phyloP scores from a whole-genome alignment of 2,888 invertebrate genomes.

The Nomada hirtipes region DNA sequence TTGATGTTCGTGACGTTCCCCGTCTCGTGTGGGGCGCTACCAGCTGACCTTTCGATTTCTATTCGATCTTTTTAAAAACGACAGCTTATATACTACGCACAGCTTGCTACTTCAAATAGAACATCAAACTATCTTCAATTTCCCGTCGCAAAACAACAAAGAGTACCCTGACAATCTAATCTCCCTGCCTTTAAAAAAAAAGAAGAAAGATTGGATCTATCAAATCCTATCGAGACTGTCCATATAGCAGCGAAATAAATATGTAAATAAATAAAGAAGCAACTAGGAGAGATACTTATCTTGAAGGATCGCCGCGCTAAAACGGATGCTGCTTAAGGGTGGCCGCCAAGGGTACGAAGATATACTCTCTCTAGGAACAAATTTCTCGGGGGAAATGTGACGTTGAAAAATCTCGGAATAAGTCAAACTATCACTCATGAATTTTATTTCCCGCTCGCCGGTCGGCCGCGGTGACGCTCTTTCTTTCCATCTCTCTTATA shows the following conservation, averaged over 20 bases:
- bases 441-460: conserved; percentile 54
- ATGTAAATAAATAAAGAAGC: background rate
- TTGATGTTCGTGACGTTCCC: conserved; percentile 39
- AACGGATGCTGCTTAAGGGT: conserved; percentile 5
- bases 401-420: conserved; percentile 42
- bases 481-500: conserved; percentile 20
- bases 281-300: background rate
- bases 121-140: no score
- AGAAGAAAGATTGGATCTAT: background rate
- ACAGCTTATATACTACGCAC: background rate
- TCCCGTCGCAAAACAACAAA: no score
- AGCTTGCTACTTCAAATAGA: no score
- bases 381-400: conserved; percentile 37
- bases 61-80: background rate
- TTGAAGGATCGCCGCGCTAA: conserved; percentile 6
- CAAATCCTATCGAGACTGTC: background rate
- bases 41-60: conserved; percentile 23
- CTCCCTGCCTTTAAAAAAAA: background rate
- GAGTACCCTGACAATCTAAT: background rate
- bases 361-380: background rate
- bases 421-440: conserved; percentile 57
- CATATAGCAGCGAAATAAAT: background rate
- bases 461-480: conserved; percentile 33
- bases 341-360: background rate
- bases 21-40: conserved; percentile 43